These are phyloP conservation scores for Lissonota sp. DNA, from an alignment of 2,888 invertebrate species.

Conservation along the genomic window DNA sequence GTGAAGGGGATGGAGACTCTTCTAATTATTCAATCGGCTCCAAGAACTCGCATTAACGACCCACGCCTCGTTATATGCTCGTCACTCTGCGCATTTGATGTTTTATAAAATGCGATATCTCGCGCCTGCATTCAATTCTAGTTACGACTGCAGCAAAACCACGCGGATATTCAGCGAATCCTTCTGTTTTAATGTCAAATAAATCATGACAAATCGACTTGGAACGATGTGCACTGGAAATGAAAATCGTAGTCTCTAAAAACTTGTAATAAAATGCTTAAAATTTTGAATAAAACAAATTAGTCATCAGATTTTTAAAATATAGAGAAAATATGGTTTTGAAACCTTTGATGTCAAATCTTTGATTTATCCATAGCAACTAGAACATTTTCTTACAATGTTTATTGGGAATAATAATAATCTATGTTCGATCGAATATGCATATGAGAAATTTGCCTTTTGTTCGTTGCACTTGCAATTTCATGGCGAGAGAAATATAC, in stretches of 20 bases:
- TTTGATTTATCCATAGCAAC: no score
- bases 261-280: no score
- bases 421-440: no score
- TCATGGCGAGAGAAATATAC: conserved; percentile 19
- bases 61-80: conserved; percentile 74
- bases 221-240: no score
- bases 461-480: no score
- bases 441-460: no score
- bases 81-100: conserved; percentile 62
- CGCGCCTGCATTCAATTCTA: conserved; percentile 70
- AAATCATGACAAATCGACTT: background rate
- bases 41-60: conserved; percentile 71
- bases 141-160: conserved; percentile 61
- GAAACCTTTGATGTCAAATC: background rate
- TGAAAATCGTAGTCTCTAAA: no score
- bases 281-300: background rate
- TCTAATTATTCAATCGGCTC: conserved; percentile 77
- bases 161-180: no score
- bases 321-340: background rate
- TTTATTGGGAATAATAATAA: no score
- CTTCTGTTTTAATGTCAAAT: no score
- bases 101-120: conserved; percentile 58
- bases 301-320: background rate
- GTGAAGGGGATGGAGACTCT: conserved; percentile 21
- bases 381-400: no score